Base-by-base conservation (phyloP, 2,888 invertebrate species). In the Limnephilus lunatus region DNA sequence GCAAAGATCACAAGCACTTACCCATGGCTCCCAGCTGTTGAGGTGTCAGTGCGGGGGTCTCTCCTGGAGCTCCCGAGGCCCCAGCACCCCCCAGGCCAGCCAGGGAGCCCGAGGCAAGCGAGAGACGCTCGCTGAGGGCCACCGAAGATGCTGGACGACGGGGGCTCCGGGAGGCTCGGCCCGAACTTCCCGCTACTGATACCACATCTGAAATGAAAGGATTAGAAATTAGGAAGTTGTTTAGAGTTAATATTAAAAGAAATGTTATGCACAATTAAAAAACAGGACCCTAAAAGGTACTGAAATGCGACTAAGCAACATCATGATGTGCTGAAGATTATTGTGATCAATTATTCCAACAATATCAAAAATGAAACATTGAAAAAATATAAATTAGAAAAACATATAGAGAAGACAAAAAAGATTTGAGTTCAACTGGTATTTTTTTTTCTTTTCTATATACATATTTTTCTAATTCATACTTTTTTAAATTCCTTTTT, bases 11-110 rank as follows among this genome's bases (percentile, higher is more conserved):
- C n/a, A 68, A 68, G 25, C 68, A 97, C 97, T 97, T 95, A 98
- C 98, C 99, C 97, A 99, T 98, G 48, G 98, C 98, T 92, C 99
- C 99, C 53, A 99, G 96, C 94, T 99, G 98, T 94, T 98, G 98
- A 1, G 98, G 98, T 4, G 98, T 98, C 80, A 98, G 96, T 93
- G 97, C 97, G 2, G 97, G 96, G 80, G 97, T 97, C 94, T 97
- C 97, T 19, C 96, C 96, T 30, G 94, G 94, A 91, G 94, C 95
- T 39, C 94, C 94, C n/a, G 94, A 90, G 32, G 94, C 93, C 9
- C 95, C 96, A 2, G 96, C 96, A 0, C 97, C 97, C 0, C 97
- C 97, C 7, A 96, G 96, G 92, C 95, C 95, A n/a, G 94, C 95
- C 91, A 97, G 95, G 81, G 97, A 97, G 0, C 97, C 97, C 0